Conservation (phyloP, 2,113 vertebrate species). For the Chlorocebus sabaeus region DNA sequence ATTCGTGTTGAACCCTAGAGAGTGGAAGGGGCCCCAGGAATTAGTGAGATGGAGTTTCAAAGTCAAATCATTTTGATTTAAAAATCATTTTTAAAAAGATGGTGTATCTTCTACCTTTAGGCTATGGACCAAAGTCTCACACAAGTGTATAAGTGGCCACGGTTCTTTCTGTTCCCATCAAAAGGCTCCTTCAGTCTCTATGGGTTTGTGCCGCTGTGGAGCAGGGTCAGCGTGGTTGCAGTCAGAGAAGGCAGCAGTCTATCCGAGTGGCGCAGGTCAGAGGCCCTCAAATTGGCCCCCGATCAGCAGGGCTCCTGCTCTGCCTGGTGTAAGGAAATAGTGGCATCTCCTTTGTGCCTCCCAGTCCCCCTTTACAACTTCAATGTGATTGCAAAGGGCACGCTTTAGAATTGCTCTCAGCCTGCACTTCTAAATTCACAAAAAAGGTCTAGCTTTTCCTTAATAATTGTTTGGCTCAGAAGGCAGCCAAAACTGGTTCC, state of each 20-base stretch:
- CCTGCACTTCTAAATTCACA: background rate
- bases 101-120: background rate
- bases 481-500: background rate
- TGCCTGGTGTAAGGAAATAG: background rate
- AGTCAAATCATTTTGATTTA: background rate
- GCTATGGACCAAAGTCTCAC: background rate
- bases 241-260: background rate
- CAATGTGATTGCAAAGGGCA: background rate
- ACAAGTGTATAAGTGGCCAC: too few relatives aligned
- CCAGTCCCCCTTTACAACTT: background rate
- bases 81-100: background rate
- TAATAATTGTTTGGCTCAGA: background rate
- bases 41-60: background rate
- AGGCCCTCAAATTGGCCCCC: too few relatives aligned
- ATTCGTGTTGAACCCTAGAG: background rate
- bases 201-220: background rate
- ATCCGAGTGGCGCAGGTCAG: fast-evolving
- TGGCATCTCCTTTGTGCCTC: background rate
- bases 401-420: too few relatives aligned
- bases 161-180: background rate
- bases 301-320: background rate
- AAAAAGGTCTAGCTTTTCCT: background rate
- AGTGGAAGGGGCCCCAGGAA: background rate
- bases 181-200: background rate
- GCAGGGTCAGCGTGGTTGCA: too few relatives aligned